Evolutionary conservation across 2,113 vertebrate genomes (phyloP).

Genomic region (Pteruthius melanotis): DNA sequence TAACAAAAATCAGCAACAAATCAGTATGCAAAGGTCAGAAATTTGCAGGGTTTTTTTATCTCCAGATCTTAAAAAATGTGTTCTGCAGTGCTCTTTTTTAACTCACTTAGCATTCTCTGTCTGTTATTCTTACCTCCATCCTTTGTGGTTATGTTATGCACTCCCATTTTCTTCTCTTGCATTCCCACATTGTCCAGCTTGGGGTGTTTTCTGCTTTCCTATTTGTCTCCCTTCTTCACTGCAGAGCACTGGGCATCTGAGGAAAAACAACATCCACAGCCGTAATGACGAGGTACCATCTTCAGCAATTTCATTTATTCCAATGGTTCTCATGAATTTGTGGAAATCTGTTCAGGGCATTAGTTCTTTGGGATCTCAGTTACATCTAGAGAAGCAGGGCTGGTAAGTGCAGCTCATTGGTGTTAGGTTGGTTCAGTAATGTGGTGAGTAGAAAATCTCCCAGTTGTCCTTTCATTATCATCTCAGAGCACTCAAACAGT

Average conservation of each 20-base stretch:
- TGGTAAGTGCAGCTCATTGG: accelerated
- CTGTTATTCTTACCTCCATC: background rate
- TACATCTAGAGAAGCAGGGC: background rate
- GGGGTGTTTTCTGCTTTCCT: background rate
- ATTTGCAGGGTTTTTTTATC: background rate
- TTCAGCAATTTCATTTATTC: background rate
- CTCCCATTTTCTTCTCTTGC: background rate
- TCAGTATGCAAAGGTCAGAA: background rate
- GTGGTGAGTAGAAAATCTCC: background rate
- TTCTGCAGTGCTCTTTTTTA: background rate
- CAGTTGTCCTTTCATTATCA: background rate
- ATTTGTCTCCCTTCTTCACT: background rate
- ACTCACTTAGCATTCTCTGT: background rate
- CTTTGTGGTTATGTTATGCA: background rate
- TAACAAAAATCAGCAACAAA: background rate
- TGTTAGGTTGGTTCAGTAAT: background rate
- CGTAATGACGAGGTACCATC: background rate
- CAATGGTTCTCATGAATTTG: background rate
- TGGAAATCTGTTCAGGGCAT: background rate
- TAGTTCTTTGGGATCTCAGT: background rate
- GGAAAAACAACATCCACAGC: background rate
- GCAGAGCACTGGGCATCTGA: background rate
- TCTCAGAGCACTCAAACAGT: background rate
- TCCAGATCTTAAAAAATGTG: background rate
- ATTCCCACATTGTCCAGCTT: background rate